phyloP scores from a whole-genome alignment of 2,113 vertebrate genomes.

The Zootoca vivipara region DNA sequence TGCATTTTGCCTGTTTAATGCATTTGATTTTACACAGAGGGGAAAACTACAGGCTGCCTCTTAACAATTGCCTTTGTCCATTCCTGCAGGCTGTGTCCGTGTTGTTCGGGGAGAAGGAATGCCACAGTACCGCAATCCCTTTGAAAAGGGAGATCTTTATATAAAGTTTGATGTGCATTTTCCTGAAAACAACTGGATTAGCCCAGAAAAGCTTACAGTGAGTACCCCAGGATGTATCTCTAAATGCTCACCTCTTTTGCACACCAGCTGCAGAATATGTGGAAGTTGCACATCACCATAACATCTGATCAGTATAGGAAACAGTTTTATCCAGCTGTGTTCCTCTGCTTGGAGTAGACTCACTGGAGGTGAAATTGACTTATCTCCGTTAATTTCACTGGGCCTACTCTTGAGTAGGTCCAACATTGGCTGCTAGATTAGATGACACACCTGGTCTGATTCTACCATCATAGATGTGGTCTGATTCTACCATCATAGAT shows the following conservation, averaged over 20 bases:
- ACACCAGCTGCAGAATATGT: no score
- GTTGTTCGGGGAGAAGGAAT: slow-evolving; percentile 96
- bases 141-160: slow-evolving; percentile 98
- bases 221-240: slow-evolving; percentile 61
- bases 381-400: no score
- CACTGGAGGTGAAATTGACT: no score
- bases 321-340: not conserved
- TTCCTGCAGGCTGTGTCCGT: slow-evolving; percentile 84
- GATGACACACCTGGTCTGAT: not conserved
- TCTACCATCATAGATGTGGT: not conserved
- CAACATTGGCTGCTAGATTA: no score
- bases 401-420: no score
- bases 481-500: not conserved
- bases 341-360: no score
- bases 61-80: not conserved
- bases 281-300: not conserved
- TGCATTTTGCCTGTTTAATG: not conserved
- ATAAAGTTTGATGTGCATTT: slow-evolving; percentile 98
- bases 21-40: not conserved
- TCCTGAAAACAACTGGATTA: slow-evolving; percentile 98
- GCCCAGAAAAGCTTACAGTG: slow-evolving; percentile 94
- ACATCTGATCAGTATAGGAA: not conserved
- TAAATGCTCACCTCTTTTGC: not conserved
- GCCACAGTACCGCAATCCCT: slow-evolving; percentile 98
- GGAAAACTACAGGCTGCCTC: not conserved